Conservation (phyloP, 2,797 vertebrate species). For the Peromyscus eremicus region DNA sequence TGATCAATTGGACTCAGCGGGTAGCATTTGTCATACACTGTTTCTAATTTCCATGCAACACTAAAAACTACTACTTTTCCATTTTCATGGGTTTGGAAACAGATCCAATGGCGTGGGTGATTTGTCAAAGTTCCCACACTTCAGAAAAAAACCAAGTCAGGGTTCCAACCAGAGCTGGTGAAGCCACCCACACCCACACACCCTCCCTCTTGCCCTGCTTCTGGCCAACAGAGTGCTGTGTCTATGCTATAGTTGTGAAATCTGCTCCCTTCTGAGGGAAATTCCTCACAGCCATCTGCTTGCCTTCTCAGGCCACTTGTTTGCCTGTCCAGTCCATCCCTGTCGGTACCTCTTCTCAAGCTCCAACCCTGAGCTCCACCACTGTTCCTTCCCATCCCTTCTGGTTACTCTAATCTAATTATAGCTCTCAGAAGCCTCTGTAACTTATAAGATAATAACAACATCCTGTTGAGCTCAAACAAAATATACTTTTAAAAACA, state of each 20-base stretch:
- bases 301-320: neutral
- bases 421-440: slow-evolving; percentile 52
- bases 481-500: slow-evolving; percentile 59
- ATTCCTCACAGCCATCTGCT: neutral
- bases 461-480: slow-evolving; percentile 58
- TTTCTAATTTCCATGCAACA: neutral
- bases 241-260: neutral
- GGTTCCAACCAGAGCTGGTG: neutral
- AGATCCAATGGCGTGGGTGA: neutral
- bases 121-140: neutral
- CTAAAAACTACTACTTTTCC: neutral
- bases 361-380: neutral
- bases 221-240: neutral
- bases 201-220: neutral
- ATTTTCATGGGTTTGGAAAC: slow-evolving; percentile 29
- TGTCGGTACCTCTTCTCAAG: neutral
- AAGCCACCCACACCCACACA: neutral
- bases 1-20: neutral
- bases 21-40: neutral
- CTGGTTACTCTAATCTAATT: slow-evolving; percentile 27
- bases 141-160: slow-evolving; percentile 41
- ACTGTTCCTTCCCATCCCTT: neutral
- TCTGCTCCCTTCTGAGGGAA: neutral
- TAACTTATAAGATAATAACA: slow-evolving; percentile 56
- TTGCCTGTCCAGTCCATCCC: neutral